Base-by-base conservation (phyloP, 2,797 vertebrate genomes). In the Malurus splendens region DNA sequence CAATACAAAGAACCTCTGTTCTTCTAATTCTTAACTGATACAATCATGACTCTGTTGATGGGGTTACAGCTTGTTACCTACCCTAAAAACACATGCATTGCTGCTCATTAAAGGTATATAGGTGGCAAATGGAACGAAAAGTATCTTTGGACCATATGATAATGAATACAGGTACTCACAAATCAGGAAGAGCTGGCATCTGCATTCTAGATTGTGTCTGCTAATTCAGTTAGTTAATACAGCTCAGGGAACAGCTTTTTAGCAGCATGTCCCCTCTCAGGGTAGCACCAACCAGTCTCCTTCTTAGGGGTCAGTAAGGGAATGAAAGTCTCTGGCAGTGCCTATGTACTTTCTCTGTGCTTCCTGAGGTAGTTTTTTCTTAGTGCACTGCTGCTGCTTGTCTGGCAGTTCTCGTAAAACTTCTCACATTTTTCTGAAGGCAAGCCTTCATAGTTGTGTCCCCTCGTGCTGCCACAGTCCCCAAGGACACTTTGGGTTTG, bases 161-260 rank as follows among this genome's bases (percentile, higher is more conserved):
- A 89, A 76, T n/a, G 6, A 45, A 41, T 16, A 51, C 14, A 39
- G 6, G 11, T 17, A 38, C 18, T 25, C 15, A 2, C 19, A 39
- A 0, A 0, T 7, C 0, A 0, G n/a, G 6, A 81, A 54, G 22
- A 36, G n/a, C 7, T 47, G 52, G 7, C 15, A 54, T 47, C 32
- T 86, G 30, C 42, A 30, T 89, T 48, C 41, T 23, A 66, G 44
- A 51, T 61, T 19, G 20, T 10, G 10, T 25, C n/a, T 82, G 41
- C 50, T 57, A 12, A 55, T 70, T 28, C 20, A 20, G 12, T 56
- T 59, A 48, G 9, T 28, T 36, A 82, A 18, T 9, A 23, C 12
- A 73, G 22, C 17, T 60, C 15, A 59, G 44, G 25, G 79, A 66
- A 68, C 4, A 4, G 23, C 3, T 61, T 45, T 72, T 50, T 30